Evolutionary conservation across 2,888 invertebrate species (phyloP).

Genomic region (Pantelozetes paolii): DNA sequence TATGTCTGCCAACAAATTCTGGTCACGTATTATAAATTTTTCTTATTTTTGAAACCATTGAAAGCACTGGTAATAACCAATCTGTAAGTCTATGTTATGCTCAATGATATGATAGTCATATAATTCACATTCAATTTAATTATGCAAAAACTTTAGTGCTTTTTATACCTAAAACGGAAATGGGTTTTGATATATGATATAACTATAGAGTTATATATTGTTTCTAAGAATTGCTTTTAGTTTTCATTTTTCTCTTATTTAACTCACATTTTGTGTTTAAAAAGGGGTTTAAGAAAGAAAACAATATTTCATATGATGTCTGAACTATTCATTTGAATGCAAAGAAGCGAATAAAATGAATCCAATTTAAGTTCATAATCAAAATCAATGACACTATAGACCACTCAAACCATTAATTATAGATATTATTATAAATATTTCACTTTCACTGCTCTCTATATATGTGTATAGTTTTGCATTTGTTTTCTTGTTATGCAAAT

Average conservation of each 20-base stretch:
- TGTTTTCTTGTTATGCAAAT: not conserved
- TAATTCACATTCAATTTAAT: constrained; percentile 7
- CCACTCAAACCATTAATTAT: not conserved
- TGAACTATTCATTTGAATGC: not conserved
- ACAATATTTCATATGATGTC: not conserved
- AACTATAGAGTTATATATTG: not conserved
- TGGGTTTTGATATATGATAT: constrained; percentile 18
- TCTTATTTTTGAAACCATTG: not conserved
- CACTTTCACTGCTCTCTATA: not conserved
- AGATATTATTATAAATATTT: not conserved
- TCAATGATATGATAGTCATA: not conserved
- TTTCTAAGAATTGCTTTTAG: too few species aligned
- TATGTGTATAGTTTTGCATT: not conserved
- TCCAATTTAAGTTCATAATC: constrained; percentile 1
- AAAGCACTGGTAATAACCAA: not conserved
- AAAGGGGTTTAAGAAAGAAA: not conserved
- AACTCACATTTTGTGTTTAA: not conserved
- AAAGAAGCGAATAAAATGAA: not conserved
- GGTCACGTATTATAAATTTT: constrained; percentile 2
- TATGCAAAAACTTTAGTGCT: not conserved
- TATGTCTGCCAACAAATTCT: not conserved
- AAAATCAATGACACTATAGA: not conserved
- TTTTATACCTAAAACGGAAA: constrained; percentile 5
- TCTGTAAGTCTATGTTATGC: constrained; percentile 1
- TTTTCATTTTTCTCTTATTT: not conserved